These are phyloP conservation scores for Theretra japonica DNA, from an alignment of 2,888 invertebrate species.

Conservation along the genomic window DNA sequence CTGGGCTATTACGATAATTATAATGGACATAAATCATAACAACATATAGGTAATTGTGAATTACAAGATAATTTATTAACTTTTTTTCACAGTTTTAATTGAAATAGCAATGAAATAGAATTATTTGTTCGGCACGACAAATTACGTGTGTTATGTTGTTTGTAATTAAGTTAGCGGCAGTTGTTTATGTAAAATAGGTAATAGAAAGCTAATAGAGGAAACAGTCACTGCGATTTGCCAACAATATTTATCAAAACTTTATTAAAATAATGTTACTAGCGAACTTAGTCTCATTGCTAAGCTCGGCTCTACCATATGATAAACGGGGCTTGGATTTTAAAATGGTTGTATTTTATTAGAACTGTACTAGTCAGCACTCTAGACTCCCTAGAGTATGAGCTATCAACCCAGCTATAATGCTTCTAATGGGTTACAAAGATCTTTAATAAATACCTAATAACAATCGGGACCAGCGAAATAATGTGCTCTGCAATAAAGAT, in stretches of 20 bases:
- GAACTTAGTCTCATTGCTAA: no score
- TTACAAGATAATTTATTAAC: neutral
- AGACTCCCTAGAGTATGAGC: no score
- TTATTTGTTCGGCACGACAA: conserved; percentile 2
- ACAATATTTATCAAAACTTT: neutral
- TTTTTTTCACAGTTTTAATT: conserved; percentile 1
- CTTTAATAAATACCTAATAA: no score
- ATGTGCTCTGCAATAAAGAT: no score
- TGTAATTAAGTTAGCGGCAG: conserved; percentile 28
- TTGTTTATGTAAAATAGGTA: conserved; percentile 8
- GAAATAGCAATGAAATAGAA: neutral
- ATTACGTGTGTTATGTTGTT: conserved; percentile 7
- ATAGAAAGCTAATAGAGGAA: neutral
- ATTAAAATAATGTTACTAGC: no score
- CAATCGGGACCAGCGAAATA: no score
- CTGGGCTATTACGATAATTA: neutral
- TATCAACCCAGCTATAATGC: no score
- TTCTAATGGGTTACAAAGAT: no score
- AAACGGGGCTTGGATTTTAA: no score
- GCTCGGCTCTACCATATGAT: no score
- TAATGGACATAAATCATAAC: neutral
- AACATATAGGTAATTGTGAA: neutral
- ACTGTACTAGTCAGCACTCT: no score
- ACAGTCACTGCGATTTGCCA: neutral
- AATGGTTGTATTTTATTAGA: no score